Evolutionary conservation across 1,140 invertebrate genomes (phyloP), one percentile per base, ranked within the genome.

Genomic region (Microplitis mediator): DNA sequence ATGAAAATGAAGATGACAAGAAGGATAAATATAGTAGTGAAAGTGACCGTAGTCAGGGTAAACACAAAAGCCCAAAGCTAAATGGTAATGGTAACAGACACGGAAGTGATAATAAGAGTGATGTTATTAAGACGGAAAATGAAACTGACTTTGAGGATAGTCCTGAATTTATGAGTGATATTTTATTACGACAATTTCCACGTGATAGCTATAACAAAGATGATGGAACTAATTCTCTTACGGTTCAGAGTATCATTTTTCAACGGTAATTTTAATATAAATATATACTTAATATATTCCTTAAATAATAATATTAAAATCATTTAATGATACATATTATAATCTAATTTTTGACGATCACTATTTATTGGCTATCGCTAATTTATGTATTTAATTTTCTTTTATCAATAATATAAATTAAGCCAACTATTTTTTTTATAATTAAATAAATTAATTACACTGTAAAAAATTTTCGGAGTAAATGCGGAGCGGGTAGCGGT

Each of bases 191-290:
- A 72, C 86, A 86, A 74, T 89, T 89, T 75, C 87, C 87, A 16
- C 82, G 83, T 73, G 81, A 86, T 71, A 80, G 86, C 77, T 77
- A 77, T 65, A 84, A 88, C 65, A 82, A 79, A 63, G 81, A 85
- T 74, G 90, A 90, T 68, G 88, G 91, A 35, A 79, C 81, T 34
- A 86, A 85, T 72, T 83, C 80, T 36, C 77, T 86, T 36, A 94
- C 93, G 14, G 90, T 94, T 34, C 92, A 94, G 75, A 92, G 93
- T 86, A 90, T 94, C 72, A 93, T 94, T 61, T 90, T 92, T 62
- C 92, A 93, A 85, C 89, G 91, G 90, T 91, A 77, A 76, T 65
- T 72, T 68, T 13, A 32, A 8, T 58, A 9, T 16, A 11, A 1
- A 14, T 54, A 63, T 66, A 61, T 72, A 71, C 34, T 62, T 32